These are phyloP conservation scores for Aphyosemion australe DNA, from an alignment of 2,113 vertebrate genomes.

Conservation along the genomic window DNA sequence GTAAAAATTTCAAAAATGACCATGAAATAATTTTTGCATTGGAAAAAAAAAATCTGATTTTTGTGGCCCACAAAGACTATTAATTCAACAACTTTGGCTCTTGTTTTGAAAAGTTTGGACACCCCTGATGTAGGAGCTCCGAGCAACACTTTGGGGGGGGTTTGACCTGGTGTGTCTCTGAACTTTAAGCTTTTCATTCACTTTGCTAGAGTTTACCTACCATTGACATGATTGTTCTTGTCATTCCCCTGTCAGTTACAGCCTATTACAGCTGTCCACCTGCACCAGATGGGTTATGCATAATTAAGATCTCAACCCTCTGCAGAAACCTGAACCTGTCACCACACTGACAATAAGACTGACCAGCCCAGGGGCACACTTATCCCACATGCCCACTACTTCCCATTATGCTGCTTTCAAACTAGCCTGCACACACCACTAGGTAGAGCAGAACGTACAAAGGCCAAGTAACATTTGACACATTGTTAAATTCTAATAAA, in stretches of 20 bases:
- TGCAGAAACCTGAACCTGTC: slow-evolving; percentile 66
- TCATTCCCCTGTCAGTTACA: slow-evolving; percentile 42
- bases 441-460: slow-evolving; percentile 8
- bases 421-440: slow-evolving; percentile 5
- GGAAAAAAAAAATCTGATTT: too few species aligned
- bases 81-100: too few species aligned
- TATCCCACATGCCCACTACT: slow-evolving; percentile 36
- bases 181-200: neutral
- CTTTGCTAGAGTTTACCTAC: slow-evolving; percentile 3
- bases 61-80: too few species aligned
- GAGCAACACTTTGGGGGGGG: neutral
- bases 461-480: neutral
- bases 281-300: slow-evolving; percentile 61
- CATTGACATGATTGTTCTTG: slow-evolving; percentile 38
- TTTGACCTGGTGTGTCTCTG: neutral
- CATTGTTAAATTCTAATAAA: neutral
- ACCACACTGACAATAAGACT: slow-evolving; percentile 53
- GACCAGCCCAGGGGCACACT: slow-evolving; percentile 43
- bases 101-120: too few species aligned
- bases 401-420: slow-evolving; percentile 20
- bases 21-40: too few species aligned
- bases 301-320: slow-evolving; percentile 71
- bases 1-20: too few species aligned
- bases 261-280: slow-evolving; percentile 49
- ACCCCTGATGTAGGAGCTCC: neutral